phyloP scores from a whole-genome alignment of 92 coral and sea anemone genomes.

The Zoanthus gigantus region DNA sequence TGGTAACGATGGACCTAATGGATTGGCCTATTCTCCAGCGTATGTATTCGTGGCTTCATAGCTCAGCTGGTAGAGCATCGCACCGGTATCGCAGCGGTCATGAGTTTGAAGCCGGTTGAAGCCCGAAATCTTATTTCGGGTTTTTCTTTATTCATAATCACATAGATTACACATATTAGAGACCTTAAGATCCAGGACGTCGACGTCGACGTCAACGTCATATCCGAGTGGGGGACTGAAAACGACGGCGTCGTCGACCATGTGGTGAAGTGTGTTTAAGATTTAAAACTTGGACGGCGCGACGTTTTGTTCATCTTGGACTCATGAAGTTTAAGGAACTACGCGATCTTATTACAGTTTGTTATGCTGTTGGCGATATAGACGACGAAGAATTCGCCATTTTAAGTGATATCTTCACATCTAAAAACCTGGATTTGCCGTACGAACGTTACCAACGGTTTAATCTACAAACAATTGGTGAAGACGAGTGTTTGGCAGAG shows the following conservation, averaged over 20 bases:
- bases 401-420: constrained; percentile 29
- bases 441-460: constrained; percentile 20
- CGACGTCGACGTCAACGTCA: too few relatives aligned
- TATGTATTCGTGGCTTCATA: too few relatives aligned
- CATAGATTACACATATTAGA: too few relatives aligned
- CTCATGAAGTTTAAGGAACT: background rate
- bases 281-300: background rate
- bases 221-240: too few relatives aligned
- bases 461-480: background rate
- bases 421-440: constrained; percentile 34
- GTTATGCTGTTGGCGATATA: constrained; percentile 42
- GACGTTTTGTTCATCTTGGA: background rate
- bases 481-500: constrained; percentile 4
- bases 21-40: too few relatives aligned
- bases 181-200: too few relatives aligned
- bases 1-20: too few relatives aligned
- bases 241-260: background rate
- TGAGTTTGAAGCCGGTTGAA: too few relatives aligned
- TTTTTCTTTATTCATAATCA: too few relatives aligned
- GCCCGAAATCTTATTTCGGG: too few relatives aligned
- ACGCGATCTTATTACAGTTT: constrained; percentile 30
- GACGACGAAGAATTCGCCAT: constrained; percentile 46
- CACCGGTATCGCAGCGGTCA: too few relatives aligned
- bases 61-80: too few relatives aligned
- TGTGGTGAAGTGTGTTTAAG: background rate